phyloP scores from a whole-genome alignment of 2,888 invertebrate species.

The Ophion obscuratus region DNA sequence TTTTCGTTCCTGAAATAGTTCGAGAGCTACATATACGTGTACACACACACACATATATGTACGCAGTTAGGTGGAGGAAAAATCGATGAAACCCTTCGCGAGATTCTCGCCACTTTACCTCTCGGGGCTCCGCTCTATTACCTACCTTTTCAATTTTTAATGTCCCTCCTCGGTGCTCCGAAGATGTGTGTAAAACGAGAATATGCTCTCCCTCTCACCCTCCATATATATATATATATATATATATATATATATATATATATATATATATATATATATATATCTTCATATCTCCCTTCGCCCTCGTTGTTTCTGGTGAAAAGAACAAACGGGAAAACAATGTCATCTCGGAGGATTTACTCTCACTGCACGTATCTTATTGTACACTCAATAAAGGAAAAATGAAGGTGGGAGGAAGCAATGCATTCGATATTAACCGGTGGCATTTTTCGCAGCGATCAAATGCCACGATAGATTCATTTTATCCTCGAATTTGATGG shows the following conservation, averaged over 20 bases:
- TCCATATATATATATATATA: background rate
- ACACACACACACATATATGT: background rate
- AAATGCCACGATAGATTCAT: background rate
- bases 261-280: background rate
- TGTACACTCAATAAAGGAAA: background rate
- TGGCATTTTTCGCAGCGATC: background rate
- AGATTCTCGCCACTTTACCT: conserved; percentile 29
- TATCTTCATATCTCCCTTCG: background rate
- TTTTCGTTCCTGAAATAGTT: conserved; percentile 39
- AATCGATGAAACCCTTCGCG: conserved; percentile 47
- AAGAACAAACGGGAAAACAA: conserved; percentile 27
- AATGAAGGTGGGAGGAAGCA: background rate
- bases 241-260: too few species aligned
- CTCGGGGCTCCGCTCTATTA: background rate
- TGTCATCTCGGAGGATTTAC: conserved; percentile 26
- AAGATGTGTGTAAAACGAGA: conserved; percentile 39
- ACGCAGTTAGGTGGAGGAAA: conserved; percentile 4
- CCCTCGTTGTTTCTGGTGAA: conserved; percentile 9
- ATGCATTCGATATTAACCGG: background rate
- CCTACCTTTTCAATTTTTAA: conserved; percentile 37
- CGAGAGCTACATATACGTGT: conserved; percentile 1
- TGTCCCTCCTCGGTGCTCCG: conserved; percentile 28
- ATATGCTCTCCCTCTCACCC: conserved; percentile 1
- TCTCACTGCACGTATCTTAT: background rate
- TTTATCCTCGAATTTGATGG: background rate